Conservation (phyloP, 2,888 invertebrate genomes). For the Rotaria macrura region DNA sequence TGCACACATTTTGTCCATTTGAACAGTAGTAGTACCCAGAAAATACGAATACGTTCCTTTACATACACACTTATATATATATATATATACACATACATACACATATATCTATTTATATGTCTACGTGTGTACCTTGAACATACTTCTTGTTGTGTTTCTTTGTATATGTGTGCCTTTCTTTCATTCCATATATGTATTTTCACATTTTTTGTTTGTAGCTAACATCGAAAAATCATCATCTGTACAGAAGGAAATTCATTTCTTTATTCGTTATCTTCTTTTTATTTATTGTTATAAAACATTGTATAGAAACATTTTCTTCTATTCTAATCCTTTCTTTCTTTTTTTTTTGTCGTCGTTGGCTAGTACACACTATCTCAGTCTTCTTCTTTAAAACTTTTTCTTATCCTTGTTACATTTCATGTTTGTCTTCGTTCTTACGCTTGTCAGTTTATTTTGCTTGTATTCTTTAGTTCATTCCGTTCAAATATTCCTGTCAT, state of each 20-base stretch:
- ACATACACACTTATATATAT: no score
- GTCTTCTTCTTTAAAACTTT: background rate
- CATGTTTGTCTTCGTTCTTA: background rate
- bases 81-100: no score
- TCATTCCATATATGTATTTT: background rate
- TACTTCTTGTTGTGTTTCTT: background rate
- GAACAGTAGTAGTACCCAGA: background rate
- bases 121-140: background rate
- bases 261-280: background rate
- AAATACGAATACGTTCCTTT: background rate
- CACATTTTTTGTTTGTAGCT: background rate
- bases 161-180: background rate
- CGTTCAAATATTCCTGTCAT: background rate
- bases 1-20: background rate
- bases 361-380: background rate
- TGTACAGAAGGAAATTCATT: background rate
- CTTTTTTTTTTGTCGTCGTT: background rate
- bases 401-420: background rate
- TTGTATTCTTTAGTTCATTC: background rate
- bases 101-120: no score
- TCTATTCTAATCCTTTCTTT: no score
- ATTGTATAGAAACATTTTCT: background rate
- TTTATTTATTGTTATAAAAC: slow-evolving; percentile 1
- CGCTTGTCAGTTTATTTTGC: background rate
- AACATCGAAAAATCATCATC: background rate